phyloP scores from a whole-genome alignment of 2,888 invertebrate genomes.

The Blera fallax region DNA sequence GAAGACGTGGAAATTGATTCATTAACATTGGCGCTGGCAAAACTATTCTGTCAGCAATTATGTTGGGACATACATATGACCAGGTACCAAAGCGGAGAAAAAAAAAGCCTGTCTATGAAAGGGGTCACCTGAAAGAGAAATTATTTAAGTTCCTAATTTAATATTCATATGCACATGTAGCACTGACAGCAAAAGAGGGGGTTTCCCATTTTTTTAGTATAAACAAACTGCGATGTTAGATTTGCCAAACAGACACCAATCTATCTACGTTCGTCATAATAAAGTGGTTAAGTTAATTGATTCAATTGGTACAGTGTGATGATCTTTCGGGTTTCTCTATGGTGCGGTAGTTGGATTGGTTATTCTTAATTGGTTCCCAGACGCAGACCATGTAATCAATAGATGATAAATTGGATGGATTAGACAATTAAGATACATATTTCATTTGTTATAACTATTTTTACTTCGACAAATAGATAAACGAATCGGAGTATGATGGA shows the following conservation, averaged over 20 bases:
- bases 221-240: slow-evolving; percentile 16
- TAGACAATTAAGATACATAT: slow-evolving; percentile 61
- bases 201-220: background rate
- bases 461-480: background rate
- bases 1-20: slow-evolving; percentile 60
- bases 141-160: slow-evolving; percentile 11
- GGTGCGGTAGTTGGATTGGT: slow-evolving; percentile 8
- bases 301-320: slow-evolving; percentile 67
- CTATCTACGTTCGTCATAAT: slow-evolving; percentile 34
- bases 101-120: background rate
- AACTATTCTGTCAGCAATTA: slow-evolving; percentile 42
- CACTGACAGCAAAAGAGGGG: background rate
- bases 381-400: slow-evolving; percentile 59
- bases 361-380: slow-evolving; percentile 66
- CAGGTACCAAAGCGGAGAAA: background rate
- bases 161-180: background rate
- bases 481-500: background rate
- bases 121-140: slow-evolving; percentile 38
- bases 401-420: slow-evolving; percentile 66
- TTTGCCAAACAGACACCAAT: background rate
- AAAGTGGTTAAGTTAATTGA: slow-evolving; percentile 54
- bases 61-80: no score
- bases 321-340: slow-evolving; percentile 40
- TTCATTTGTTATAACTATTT: background rate
- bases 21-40: slow-evolving; percentile 36